Percentiles rank a stretch among this genome's conserved stretches.
phyloP scores from a whole-genome alignment of 1,140 invertebrate species.

The Nylanderia fulva region DNA sequence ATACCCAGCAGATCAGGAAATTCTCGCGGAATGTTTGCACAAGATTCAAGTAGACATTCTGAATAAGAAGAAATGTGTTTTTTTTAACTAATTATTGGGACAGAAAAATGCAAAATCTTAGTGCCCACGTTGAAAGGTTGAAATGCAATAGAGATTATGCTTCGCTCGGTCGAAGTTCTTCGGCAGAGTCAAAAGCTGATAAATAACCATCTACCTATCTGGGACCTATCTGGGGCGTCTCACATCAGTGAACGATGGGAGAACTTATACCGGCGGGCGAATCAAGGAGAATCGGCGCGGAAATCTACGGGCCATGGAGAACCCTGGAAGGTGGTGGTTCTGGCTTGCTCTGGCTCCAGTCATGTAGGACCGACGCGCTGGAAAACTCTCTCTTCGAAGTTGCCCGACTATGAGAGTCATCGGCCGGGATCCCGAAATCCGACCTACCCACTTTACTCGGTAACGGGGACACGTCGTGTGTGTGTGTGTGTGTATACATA shows the following conservation, averaged over 20 bases:
- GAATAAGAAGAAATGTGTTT: neutral
- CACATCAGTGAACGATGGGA: slow-evolving; percentile 35
- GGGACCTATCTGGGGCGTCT: slow-evolving; percentile 40
- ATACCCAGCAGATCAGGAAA: too few relatives aligned
- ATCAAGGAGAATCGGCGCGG: slow-evolving; percentile 52
- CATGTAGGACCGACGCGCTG: slow-evolving; percentile 36
- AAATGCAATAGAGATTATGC: neutral
- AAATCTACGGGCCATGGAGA: slow-evolving; percentile 55
- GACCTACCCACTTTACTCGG: slow-evolving; percentile 32
- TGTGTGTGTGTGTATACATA: slow-evolving; percentile 27
- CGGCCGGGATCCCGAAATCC: slow-evolving; percentile 43
- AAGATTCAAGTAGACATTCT: too few relatives aligned
- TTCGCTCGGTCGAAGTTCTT: neutral
- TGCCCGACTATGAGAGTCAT: slow-evolving; percentile 48
- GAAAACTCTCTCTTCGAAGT: slow-evolving; percentile 54
- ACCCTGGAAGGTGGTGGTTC: slow-evolving; percentile 27
- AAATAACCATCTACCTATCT: slow-evolving; percentile 51
- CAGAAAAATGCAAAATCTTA: too few relatives aligned
- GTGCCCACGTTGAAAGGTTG: neutral
- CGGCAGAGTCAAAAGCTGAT: slow-evolving; percentile 40
- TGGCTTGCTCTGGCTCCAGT: slow-evolving; percentile 10
- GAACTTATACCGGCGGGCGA: slow-evolving; percentile 33
- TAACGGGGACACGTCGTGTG: slow-evolving; percentile 35
- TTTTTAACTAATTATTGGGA: too few relatives aligned
- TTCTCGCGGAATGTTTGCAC: too few relatives aligned